phyloP scores from a whole-genome alignment of 2,888 invertebrate genomes.

The Resseliella maxima region DNA sequence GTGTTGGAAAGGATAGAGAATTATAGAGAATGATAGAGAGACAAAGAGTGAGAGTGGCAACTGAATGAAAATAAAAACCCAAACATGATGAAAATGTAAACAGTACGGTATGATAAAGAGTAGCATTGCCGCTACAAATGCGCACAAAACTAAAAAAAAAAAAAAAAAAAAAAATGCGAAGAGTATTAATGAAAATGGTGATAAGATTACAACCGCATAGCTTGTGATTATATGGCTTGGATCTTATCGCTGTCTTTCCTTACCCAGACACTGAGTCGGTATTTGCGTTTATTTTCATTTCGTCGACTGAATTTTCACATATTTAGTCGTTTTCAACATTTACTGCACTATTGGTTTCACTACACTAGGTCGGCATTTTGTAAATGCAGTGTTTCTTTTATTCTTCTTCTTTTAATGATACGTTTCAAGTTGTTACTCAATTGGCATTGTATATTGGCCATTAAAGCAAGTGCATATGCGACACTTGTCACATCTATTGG shows the following conservation, averaged over 20 bases:
- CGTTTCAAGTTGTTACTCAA: constrained; percentile 8
- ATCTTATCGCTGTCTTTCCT: not conserved
- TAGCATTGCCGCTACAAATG: not conserved
- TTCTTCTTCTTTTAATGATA: constrained; percentile 43
- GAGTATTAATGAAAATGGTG: constrained; percentile 27
- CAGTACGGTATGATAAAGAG: not conserved
- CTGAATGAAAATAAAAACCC: not conserved
- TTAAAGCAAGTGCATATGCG: not conserved
- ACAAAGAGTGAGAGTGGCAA: not conserved
- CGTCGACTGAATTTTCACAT: not conserved
- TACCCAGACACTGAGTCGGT: not conserved
- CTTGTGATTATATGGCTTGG: constrained; percentile 29
- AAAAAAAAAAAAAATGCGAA: not conserved
- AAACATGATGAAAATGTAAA: not conserved
- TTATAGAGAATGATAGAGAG: not conserved
- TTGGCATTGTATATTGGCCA: constrained; percentile 36
- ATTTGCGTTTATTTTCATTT: not conserved
- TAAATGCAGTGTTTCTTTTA: too few species aligned
- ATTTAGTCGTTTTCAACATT: too few species aligned
- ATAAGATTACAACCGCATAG: constrained; percentile 8
- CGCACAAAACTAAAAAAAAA: not conserved
- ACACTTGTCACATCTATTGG: not conserved
- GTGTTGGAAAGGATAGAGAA: too few species aligned
- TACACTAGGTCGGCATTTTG: not conserved
- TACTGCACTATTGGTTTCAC: too few species aligned